Conservation (phyloP, 2,113 vertebrate genomes). For the Peromyscus polionotus region DNA sequence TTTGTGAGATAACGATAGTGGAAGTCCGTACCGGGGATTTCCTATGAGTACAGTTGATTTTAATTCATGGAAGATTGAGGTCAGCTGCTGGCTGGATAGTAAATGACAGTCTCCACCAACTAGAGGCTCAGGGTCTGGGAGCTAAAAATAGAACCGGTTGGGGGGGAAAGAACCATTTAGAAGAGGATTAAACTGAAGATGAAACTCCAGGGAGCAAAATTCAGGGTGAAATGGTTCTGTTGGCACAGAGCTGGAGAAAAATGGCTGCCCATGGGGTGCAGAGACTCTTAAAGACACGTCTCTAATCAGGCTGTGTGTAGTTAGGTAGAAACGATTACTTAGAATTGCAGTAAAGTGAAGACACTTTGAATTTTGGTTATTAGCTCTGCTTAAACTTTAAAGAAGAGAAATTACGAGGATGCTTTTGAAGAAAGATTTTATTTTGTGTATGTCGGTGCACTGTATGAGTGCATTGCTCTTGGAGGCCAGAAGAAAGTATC, state of each 20-base stretch:
- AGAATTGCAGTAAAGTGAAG: background rate
- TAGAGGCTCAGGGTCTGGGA: background rate
- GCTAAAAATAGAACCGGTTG: constrained; percentile 14
- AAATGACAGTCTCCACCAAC: background rate
- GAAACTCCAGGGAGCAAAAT: background rate
- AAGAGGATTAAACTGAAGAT: background rate
- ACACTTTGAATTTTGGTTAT: background rate
- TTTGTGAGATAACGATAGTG: background rate
- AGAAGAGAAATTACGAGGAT: background rate
- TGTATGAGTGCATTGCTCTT: background rate
- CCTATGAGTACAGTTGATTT: background rate
- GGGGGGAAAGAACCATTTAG: background rate
- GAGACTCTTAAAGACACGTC: background rate
- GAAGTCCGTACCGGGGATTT: background rate
- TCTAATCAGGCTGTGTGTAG: no score
- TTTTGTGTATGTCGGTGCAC: background rate
- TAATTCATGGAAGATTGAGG: background rate
- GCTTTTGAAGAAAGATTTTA: background rate
- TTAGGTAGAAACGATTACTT: background rate
- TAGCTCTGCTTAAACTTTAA: background rate
- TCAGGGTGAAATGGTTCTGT: background rate
- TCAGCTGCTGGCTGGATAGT: background rate
- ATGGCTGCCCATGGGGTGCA: background rate
- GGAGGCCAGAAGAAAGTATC: background rate
- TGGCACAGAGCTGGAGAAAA: background rate